Conservation (phyloP, 2,888 invertebrate genomes). For the Smittia sp. region DNA sequence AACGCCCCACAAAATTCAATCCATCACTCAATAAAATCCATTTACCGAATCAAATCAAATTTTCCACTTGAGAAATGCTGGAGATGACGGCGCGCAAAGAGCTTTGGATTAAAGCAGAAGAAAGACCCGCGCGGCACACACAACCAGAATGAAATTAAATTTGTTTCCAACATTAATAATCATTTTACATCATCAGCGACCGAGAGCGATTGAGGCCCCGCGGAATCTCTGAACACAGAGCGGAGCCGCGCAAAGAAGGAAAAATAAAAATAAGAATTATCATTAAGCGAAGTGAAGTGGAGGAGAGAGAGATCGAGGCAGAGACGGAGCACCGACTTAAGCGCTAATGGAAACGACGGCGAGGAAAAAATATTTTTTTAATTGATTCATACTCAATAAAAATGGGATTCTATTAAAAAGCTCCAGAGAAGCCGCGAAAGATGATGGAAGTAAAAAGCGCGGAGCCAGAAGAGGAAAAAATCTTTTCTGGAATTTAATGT, state of each 20-base stretch:
- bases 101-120: neutral
- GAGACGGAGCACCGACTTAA: neutral
- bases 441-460: slow-evolving; percentile 20
- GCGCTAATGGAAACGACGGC: slow-evolving; percentile 1
- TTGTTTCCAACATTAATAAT: slow-evolving; percentile 32
- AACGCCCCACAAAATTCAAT: neutral
- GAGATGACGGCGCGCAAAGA: neutral
- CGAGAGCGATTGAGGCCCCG: slow-evolving; percentile 8
- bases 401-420: slow-evolving; percentile 30
- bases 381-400: slow-evolving; percentile 29
- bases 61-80: neutral
- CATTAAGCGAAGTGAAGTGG: slow-evolving; percentile 11
- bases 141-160: slow-evolving; percentile 26
- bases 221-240: neutral
- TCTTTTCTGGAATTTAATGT: slow-evolving; percentile 20
- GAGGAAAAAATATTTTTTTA: slow-evolving; percentile 18
- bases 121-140: slow-evolving; percentile 16
- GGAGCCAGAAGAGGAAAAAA: slow-evolving; percentile 8
- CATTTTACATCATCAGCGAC: slow-evolving; percentile 32
- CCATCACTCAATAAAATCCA: slow-evolving; percentile 20
- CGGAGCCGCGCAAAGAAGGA: neutral
- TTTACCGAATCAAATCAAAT: neutral
- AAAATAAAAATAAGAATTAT: slow-evolving; percentile 9
- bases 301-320: neutral
- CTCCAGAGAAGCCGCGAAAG: neutral